phyloP scores from a whole-genome alignment of 2,797 vertebrate genomes.

The Oreochromis grahami region DNA sequence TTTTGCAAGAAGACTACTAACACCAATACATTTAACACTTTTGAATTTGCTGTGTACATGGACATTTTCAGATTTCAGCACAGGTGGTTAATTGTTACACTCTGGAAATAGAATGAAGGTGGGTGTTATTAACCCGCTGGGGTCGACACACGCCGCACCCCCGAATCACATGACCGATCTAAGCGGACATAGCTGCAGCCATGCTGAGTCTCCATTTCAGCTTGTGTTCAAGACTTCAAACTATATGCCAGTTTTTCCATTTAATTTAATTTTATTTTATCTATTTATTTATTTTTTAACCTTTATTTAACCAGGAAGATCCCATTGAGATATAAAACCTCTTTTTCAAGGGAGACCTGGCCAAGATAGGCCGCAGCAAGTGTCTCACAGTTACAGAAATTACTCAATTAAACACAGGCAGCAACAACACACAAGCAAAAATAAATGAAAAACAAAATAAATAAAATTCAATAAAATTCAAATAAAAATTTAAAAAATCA shows the following conservation, averaged over 20 bases:
- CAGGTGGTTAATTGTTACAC: neutral
- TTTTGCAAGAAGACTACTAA: too few relatives aligned
- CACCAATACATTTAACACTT: too few relatives aligned
- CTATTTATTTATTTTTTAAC: neutral
- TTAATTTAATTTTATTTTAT: neutral
- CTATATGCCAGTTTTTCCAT: neutral
- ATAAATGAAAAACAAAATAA: too few relatives aligned
- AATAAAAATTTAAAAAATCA: too few relatives aligned
- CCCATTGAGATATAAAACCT: neutral
- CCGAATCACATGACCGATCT: neutral
- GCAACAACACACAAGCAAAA: neutral
- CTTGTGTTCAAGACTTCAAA: neutral
- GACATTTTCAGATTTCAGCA: neutral
- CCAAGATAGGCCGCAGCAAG: neutral
- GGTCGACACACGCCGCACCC: fast-evolving
- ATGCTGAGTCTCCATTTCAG: neutral
- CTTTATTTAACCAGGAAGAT: neutral
- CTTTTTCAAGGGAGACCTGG: neutral
- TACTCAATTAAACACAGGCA: neutral
- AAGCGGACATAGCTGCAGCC: neutral
- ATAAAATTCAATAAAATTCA: too few relatives aligned
- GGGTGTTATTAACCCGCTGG: neutral
- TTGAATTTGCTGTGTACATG: neutral
- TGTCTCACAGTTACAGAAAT: neutral
- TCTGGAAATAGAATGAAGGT: neutral